Base-by-base conservation (phyloP, 2,888 invertebrate genomes). In the Agrilus cyanescens region DNA sequence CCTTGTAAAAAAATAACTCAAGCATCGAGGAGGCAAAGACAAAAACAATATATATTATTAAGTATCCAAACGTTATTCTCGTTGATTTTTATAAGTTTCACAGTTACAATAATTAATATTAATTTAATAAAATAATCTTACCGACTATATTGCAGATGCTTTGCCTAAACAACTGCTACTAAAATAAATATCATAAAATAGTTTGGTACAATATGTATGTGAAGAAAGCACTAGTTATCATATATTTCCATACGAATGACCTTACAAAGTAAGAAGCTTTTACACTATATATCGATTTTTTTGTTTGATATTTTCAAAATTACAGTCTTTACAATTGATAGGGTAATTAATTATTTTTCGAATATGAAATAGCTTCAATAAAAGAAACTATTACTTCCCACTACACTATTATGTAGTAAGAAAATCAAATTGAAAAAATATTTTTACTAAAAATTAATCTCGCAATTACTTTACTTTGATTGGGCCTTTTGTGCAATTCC, bases 171-270 rank as follows among this genome's bases (percentile, higher is more conserved):
- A 47, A 41, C 46, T 44, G 46, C 42, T 39, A 32, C 32, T 48
- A 41, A 48, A 48, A 46, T 48, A 48, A 46, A 49, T 46, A 49
- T 47, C 46, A 46, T 47, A 53, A 54, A 52, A 53, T 51, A 51
- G 46, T 44, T 39, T 52, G 50, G 51, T 52, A 53, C 50, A 54
- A 51, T 50, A 54, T 25, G 10, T 25, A 25, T 46, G 51, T 57
- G 55, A 55, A 55, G 55, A 56, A 58, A 58, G 57, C 57, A 52
- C 55, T 57, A 57, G 52, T 50, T 51, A 53, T 56, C 42, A 44
- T 46, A 48, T 47, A 43, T 44, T 36, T 41, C 38, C 40, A 48
- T 50, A 50, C 45, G 46, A 47, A 50, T 50, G 47, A 50, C 49
- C 50, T 52, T 56, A 51, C 25, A 25, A 25, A 53, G 56, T 57